These are phyloP conservation scores for Drosophila suzukii DNA, from an alignment of 1,140 invertebrate genomes.

Conservation along the genomic window DNA sequence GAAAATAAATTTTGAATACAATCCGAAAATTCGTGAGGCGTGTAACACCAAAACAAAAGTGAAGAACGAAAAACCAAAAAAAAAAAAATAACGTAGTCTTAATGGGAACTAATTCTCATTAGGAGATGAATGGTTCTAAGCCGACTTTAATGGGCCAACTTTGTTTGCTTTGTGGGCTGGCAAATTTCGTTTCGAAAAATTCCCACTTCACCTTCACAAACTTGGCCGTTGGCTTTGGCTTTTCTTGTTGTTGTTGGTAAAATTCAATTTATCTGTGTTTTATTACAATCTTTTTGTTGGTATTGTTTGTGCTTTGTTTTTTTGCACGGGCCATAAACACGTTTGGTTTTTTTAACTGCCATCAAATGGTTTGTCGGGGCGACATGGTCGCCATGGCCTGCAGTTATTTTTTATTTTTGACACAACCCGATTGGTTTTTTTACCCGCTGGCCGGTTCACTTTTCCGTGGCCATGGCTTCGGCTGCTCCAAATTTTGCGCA, in stretches of 20 bases:
- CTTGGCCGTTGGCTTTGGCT: constrained; percentile 1
- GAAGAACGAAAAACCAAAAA: constrained; percentile 15
- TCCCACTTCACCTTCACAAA: constrained; percentile 65
- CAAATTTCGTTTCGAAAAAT: constrained; percentile 50
- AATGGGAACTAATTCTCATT: constrained; percentile 33
- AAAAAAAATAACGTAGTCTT: constrained; percentile 14
- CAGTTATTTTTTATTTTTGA: constrained; percentile 61
- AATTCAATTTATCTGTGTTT: constrained; percentile 72
- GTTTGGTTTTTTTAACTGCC: constrained; percentile 59
- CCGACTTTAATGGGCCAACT: constrained; percentile 45
- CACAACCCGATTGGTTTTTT: constrained; percentile 60
- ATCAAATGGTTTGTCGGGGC: constrained; percentile 62
- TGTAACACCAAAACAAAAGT: constrained; percentile 37
- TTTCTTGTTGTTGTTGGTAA: constrained; percentile 35
- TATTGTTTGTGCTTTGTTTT: constrained; percentile 35
- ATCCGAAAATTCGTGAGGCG: constrained; percentile 34
- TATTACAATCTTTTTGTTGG: constrained; percentile 52
- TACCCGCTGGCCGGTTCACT: constrained; percentile 25
- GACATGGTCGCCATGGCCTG: constrained; percentile 70
- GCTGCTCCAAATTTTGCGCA: constrained; percentile 71
- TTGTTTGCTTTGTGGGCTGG: constrained; percentile 37
- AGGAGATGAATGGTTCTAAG: constrained; percentile 50
- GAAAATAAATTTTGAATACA: constrained; percentile 53
- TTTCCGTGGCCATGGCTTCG: constrained; percentile 68
- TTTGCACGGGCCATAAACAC: constrained; percentile 75